Evolutionary conservation across 2,113 vertebrate species (phyloP), one percentile per base, ranked within the genome.

Genomic region (Collichthys lucidus): DNA sequence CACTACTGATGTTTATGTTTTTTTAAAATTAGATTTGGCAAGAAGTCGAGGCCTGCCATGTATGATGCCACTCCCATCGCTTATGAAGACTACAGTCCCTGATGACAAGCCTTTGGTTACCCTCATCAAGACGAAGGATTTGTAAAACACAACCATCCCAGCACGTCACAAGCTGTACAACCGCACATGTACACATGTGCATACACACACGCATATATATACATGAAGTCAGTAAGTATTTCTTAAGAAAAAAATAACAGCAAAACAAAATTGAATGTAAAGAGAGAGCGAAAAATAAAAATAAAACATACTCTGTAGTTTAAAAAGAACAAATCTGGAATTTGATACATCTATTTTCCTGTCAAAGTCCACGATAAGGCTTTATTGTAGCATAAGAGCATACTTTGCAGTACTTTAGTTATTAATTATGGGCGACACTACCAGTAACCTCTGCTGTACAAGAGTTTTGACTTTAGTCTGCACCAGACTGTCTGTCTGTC

Each of bases 91-190:
- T 99, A 98, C 94, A 99, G 98, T 86, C 96, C 96, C 98, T 0
- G 98, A 99, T 49, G 98, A 99, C 94, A 99, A 99, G 91, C 98
- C 98, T 66, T 93, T 99, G 94, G 98, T 99, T 84, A 98, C 98
- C 74, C 96, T 99, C 91, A 99, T 99, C 92, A 99, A 99, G 95
- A 99, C 98, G 26, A 99, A 99, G 96, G 97, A 99, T 98, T 98
- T 98, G 97, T 99, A 97, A 97, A 88, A 87, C 52, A 84, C 55
- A 63, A 56, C 64, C 50, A 53, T 71, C 10, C 19, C 52, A 77
- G 19, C 84, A 57, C 77, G 71, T 80, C 65, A 62, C 53, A 67
- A 49, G 73, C 74, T 61, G 44, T 24, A 82, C 56, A 80, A n/a
- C 60, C 22, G 15, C 81, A 75, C 47, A 67, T 62, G 24, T 12